Evolutionary conservation across 1,140 invertebrate genomes (phyloP), one percentile per base, ranked within the genome.

Genomic region (Vollenhovia emeryi): DNA sequence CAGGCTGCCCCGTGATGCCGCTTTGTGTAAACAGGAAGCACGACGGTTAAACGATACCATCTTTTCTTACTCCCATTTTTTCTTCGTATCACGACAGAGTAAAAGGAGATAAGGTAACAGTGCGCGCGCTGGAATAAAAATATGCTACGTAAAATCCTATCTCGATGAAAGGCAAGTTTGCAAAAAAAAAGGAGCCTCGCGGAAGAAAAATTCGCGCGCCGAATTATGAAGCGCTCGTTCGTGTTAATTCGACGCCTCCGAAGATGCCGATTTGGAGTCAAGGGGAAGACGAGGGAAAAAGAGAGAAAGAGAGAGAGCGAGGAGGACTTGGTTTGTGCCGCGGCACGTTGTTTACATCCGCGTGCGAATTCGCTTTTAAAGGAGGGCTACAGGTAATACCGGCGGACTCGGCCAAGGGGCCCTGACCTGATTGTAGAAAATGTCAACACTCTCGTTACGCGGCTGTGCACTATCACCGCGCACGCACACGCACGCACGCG

Each of bases 371-470:
- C 87, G 88, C 89, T 88, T n/a, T 87, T 89, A 91, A 89, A 91
- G 92, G 90, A 88, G 88, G 87, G 80, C 92, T 92, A 92, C 86
- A 93, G 91, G 90, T 92, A 93, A 93, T 92, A 82, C 75, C 90
- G 84, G 50, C 33, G 69, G 33, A 74, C 64, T 83, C 82, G 73
- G 68, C 86, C 62, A 88, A 87, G 89, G 60, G 92, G 92, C 93
- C 93, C 93, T 94, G 94, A 94, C 94, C 93, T 91, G 93, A 93
- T 94, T 95, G 92, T 91, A 93, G 93, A 94, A 95, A 95, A 95
- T 95, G 94, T 95, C 94, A 95, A 95, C 94, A 94, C 91, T 92
- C 89, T 90, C 89, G 89, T 92, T 91, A 90, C 89, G 90, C 92
- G 89, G 87, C 89, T 89, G 88, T 87, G 91, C 89, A 87, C 92